These are phyloP conservation scores for Chaenodraco wilsoni DNA, from an alignment of 2,797 vertebrate genomes.

Conservation along the genomic window DNA sequence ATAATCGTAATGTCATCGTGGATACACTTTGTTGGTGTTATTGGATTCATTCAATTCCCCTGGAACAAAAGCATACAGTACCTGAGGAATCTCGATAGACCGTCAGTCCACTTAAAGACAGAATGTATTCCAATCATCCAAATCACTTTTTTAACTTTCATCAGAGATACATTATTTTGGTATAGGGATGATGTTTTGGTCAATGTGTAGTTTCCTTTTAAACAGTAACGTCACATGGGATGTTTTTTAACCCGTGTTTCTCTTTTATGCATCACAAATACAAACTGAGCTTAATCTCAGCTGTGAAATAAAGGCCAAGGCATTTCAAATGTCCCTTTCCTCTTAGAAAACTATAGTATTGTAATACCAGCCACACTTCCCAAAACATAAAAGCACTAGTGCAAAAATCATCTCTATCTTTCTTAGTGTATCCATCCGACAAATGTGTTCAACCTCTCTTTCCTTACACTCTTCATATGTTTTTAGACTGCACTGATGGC, in stretches of 20 bases:
- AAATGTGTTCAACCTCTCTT: conserved; percentile 37
- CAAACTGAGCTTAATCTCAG: neutral
- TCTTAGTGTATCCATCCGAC: conserved; percentile 17
- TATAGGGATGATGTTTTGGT: neutral
- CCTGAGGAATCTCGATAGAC: neutral
- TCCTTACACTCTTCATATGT: conserved; percentile 68
- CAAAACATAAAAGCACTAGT: conserved; percentile 10
- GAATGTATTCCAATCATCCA: neutral
- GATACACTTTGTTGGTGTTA: neutral
- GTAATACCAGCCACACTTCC: conserved; percentile 1
- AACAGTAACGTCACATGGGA: neutral
- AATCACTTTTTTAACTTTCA: conserved; percentile 4
- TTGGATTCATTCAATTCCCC: conserved; percentile 5
- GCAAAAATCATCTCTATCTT: conserved; percentile 18
- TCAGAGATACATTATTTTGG: neutral
- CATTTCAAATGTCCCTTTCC: neutral
- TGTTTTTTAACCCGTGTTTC: neutral
- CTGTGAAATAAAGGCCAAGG: neutral
- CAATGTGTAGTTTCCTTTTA: conserved; percentile 6
- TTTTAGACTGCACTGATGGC: conserved; percentile 80
- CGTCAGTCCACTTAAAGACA: no score
- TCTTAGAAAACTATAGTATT: neutral
- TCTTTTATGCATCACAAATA: neutral
- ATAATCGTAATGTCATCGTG: neutral
- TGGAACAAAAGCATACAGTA: neutral